Base-by-base conservation (phyloP, 2,888 invertebrate species). In the Sphinx pinastri region DNA sequence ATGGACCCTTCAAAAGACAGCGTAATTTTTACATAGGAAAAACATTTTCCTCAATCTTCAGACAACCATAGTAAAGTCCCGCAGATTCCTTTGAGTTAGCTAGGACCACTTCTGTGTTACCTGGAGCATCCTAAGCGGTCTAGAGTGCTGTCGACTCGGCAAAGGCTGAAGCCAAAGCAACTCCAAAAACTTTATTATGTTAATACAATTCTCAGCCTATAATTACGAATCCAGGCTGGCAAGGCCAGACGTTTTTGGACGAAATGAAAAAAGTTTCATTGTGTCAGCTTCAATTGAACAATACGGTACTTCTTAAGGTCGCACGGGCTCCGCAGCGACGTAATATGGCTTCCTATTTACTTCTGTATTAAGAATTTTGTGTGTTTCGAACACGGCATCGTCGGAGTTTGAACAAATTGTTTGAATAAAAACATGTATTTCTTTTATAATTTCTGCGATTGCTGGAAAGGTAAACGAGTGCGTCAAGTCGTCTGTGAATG, bases 241-340 rank as follows among this genome's bases (percentile, higher is more conserved):
- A 49, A 49, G 73, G 73, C 72, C 74, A 75, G 68, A 75, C 78
- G 76, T 78, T 78, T 78, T 79, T 74, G 73, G 78, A 71, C 78
- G 76, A 87, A 86, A 89, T 89, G 86, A 88, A 88, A 89, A 88
- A 89, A 89, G 87, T 89, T 88, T 80, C 77, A 76, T 80, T 83
- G 80, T 80, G 76, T 76, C 75, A 79, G 79, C 75, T 83, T 84
- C 82, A 81, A 86, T 88, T 81, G 71, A 79, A 80, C 82, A 79
- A 79, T 77, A 77, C 76, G 70, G 70, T 76, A 75, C 75, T 81
- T 78, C 74, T 73, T 52, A 52, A 31, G 38, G 68, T 19, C 55
- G 57, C 57, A 13, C 16, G 2, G 57, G 45, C 45, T 54, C 55
- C 14, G 14, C 38, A 13, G 49, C 63, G 12, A 47, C 60, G 45